Base-by-base conservation (phyloP, 2,113 vertebrate species). In the Nanorana parkeri region DNA sequence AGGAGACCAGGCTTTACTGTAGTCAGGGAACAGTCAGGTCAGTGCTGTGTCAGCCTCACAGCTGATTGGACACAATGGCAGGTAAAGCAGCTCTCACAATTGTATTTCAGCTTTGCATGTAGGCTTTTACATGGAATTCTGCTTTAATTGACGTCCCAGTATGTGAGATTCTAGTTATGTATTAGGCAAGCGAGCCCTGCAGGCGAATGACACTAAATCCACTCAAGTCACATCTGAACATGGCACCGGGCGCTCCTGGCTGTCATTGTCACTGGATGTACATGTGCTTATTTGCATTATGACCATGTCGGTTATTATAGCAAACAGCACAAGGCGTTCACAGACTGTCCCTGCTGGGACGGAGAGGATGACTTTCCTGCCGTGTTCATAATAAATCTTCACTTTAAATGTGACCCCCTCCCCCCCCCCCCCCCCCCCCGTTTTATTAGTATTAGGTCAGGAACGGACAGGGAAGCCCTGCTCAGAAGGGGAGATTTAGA, bases 401-500 rank as follows among this genome's bases (percentile, higher is more conserved):
- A 52, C 58, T 81, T 72, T n/a, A 16, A 56, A 26, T 23, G 77
- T 58, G 23, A 0, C 20, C 3, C 2, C 17, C 54, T 11, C 41
- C 41, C 41, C 2, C 8, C 5, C 32, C 32, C 32, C 2, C 4
- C 55, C 58, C 21, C 67, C 63, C 21, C 80, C 36, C 4, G 26
- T 85, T 87, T 85, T 17, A 66, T 28, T 74, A 51, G 74, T 71
- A 7, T 72, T 5, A 17, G 0, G 17, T 72, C 10, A 36, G 32
- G 32, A 7, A 36, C 4, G 32, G 32, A 36, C 32, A 5, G 32
- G 32, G 0, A 67, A 81, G 80, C 80, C 80, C 41, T 0, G 11
- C 28, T 10, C 11, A 86, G 87, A 84, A 79, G 85, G 2, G 0
- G 83, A 84, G 86, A 75, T 85, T 81, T 84, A 84, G 64, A 77